Conservation (phyloP, 2,888 invertebrate species). For the Leistus spinibarbis region DNA sequence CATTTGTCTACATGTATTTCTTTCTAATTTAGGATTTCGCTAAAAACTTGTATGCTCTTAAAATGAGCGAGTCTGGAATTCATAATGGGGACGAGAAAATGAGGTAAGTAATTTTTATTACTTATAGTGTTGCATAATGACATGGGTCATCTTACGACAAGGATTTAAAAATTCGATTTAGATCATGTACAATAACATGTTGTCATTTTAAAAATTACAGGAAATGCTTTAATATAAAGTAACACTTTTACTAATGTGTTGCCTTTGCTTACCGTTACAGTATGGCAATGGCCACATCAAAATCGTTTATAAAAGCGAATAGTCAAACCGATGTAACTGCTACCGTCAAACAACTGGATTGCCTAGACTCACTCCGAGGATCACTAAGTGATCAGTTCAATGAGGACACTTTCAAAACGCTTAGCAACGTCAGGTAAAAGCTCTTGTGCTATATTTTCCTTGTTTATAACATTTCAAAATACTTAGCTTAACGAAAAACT, state of each 20-base stretch:
- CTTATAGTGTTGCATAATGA: too few relatives aligned
- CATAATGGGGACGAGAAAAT: slow-evolving; percentile 35
- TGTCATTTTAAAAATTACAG: too few relatives aligned
- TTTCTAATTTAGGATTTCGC: slow-evolving; percentile 68
- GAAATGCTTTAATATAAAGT: too few relatives aligned
- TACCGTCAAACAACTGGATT: slow-evolving; percentile 65
- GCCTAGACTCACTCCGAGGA: slow-evolving; percentile 72
- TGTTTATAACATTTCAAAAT: too few relatives aligned
- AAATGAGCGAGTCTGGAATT: slow-evolving; percentile 67
- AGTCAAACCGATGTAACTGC: slow-evolving; percentile 77
- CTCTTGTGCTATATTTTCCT: slow-evolving; percentile 5
- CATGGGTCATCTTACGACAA: too few relatives aligned
- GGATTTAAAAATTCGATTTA: too few relatives aligned
- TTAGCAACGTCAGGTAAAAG: slow-evolving; percentile 85
- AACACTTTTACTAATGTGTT: not conserved
- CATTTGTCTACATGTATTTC: not conserved
- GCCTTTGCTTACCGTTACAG: slow-evolving; percentile 51
- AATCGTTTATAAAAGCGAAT: slow-evolving; percentile 90
- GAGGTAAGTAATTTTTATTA: slow-evolving; percentile 29
- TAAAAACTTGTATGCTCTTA: slow-evolving; percentile 75
- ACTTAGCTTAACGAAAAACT: too few relatives aligned
- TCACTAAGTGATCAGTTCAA: slow-evolving; percentile 81
- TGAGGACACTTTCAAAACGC: slow-evolving; percentile 86
- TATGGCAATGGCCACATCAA: slow-evolving; percentile 77
- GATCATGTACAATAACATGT: too few relatives aligned